Percentiles rank a stretch among this genome's conserved stretches.
Evolutionary conservation across 2,888 invertebrate genomes (phyloP).

Genomic region (Sphaerophoria rueppellii): DNA sequence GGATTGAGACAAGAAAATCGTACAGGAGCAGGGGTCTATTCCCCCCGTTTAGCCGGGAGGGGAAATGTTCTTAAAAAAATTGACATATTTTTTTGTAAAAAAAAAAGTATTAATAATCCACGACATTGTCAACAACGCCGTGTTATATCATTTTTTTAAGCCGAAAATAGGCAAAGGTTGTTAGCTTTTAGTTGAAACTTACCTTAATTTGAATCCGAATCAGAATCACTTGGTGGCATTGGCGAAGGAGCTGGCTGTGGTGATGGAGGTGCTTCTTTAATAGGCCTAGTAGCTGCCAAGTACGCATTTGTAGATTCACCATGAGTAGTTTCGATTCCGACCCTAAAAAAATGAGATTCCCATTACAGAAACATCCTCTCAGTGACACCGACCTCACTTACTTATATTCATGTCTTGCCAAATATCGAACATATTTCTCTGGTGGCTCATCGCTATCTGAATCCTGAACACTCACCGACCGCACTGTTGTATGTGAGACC

Average conservation of each 20-base stretch:
- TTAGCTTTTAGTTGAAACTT: too few relatives aligned
- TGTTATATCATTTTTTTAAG: too few relatives aligned
- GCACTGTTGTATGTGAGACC: conserved; percentile 96
- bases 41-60: too few relatives aligned
- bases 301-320: conserved; percentile 88
- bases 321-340: conserved; percentile 94
- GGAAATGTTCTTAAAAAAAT: too few relatives aligned
- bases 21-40: too few relatives aligned
- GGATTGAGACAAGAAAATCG: too few relatives aligned
- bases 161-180: too few relatives aligned
- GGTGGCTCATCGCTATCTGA: conserved; percentile 95
- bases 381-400: conserved; percentile 79
- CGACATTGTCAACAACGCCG: too few relatives aligned
- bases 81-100: too few relatives aligned
- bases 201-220: conserved; percentile 84
- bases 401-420: conserved; percentile 97
- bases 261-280: conserved; percentile 79
- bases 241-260: conserved; percentile 81
- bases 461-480: conserved; percentile 95
- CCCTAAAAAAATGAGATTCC: conserved; percentile 83
- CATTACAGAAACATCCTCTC: not conserved
- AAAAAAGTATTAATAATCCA: too few relatives aligned
- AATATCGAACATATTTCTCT: conserved; percentile 98
- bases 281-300: conserved; percentile 85
- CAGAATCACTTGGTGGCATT: conserved; percentile 83